phyloP scores from a whole-genome alignment of 2,888 invertebrate genomes.

The Hecatera dysodea region DNA sequence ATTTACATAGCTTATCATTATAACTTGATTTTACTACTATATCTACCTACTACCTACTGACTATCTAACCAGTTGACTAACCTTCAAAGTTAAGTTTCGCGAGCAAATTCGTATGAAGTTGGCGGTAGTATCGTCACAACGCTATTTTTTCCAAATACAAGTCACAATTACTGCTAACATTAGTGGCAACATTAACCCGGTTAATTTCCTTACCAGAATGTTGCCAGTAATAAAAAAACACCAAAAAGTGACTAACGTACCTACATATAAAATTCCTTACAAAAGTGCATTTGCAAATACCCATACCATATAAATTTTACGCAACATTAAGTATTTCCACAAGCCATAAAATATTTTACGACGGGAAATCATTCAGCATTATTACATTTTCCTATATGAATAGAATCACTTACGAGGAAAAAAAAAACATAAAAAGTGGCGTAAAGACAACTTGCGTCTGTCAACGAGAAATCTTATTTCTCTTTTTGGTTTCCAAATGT shows the following conservation, averaged over 20 bases:
- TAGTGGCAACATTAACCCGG: no score
- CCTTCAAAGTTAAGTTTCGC: neutral
- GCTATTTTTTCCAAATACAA: no score
- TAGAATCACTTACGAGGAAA: slow-evolving; percentile 44
- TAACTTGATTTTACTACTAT: no score
- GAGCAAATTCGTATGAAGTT: neutral
- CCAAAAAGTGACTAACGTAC: neutral
- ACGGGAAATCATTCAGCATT: slow-evolving; percentile 56
- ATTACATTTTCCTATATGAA: slow-evolving; percentile 31
- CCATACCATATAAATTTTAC: slow-evolving; percentile 14
- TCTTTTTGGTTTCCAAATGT: slow-evolving; percentile 26
- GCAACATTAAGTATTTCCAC: slow-evolving; percentile 19
- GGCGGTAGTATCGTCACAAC: neutral
- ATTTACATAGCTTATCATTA: no score
- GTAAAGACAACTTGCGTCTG: slow-evolving; percentile 47
- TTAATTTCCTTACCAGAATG: no score
- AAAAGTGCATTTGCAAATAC: slow-evolving; percentile 14
- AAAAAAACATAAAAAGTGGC: slow-evolving; percentile 38
- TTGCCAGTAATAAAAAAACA: neutral
- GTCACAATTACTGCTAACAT: no score
- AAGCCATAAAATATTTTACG: slow-evolving; percentile 50
- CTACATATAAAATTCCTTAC: neutral
- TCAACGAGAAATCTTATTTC: slow-evolving; percentile 47
- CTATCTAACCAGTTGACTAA: no score
- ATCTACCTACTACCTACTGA: no score